These are phyloP conservation scores for Picus viridis DNA, from an alignment of 2,797 vertebrate genomes.

Conservation along the genomic window DNA sequence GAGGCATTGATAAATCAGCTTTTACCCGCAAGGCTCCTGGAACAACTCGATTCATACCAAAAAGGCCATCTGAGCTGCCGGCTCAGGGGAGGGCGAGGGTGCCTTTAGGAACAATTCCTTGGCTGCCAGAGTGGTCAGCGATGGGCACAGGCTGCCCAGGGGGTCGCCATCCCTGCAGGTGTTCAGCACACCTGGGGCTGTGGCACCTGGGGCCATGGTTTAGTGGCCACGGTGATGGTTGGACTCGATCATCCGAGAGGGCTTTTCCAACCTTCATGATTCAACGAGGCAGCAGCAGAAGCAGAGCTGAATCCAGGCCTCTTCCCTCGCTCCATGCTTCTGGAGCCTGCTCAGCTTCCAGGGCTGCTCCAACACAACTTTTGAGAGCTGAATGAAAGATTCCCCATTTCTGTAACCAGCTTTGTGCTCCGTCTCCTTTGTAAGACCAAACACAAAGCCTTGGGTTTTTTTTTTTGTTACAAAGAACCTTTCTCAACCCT, in stretches of 20 bases:
- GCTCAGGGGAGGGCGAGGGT: not conserved
- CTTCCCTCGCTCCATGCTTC: not conserved
- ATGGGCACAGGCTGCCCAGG: no score
- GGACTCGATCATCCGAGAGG: no score
- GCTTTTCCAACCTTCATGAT: no score
- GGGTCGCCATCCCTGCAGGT: no score
- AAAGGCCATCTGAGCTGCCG: fast-evolving
- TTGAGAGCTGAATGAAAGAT: not conserved
- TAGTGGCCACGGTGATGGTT: no score
- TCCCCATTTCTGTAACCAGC: not conserved
- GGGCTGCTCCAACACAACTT: not conserved
- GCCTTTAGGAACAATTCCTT: no score
- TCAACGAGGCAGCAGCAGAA: not conserved
- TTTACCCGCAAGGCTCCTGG: fast-evolving
- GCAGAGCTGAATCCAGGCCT: not conserved
- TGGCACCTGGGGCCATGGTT: no score
- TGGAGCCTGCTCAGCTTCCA: not conserved
- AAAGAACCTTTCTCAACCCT: not conserved
- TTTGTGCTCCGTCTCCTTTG: not conserved
- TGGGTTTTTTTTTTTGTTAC: not conserved
- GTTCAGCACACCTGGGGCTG: no score
- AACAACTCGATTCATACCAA: fast-evolving
- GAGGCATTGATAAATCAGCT: not conserved
- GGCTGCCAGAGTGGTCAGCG: no score
- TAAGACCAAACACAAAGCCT: not conserved